Percentiles rank a stretch among this genome's conserved stretches.
Evolutionary conservation across 2,797 vertebrate species (phyloP).

Genomic region (Phylloscopus collybita): DNA sequence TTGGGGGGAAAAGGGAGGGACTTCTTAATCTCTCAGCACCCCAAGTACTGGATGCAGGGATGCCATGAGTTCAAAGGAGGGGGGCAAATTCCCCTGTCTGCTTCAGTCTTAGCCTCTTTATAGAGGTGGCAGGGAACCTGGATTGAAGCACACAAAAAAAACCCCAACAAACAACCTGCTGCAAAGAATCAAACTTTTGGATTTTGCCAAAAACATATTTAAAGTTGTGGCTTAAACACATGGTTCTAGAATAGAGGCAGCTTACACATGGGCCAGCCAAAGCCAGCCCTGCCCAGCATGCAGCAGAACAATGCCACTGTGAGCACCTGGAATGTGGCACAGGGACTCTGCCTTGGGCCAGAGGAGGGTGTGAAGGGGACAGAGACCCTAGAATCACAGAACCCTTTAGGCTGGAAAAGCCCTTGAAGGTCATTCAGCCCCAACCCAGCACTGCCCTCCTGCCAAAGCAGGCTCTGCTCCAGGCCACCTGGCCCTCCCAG

Average conservation of each 20-base stretch:
- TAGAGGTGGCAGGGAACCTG: neutral
- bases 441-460: neutral
- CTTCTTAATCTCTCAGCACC: neutral
- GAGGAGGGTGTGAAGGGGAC: rapidly evolving
- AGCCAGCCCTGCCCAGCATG: neutral
- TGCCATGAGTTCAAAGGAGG: neutral
- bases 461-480: neutral
- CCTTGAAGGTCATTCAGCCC: neutral
- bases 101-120: neutral
- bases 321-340: neutral
- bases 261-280: neutral
- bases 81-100: neutral
- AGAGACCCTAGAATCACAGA: neutral
- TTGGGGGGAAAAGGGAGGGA: neutral
- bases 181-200: neutral
- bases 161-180: neutral
- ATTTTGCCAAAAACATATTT: neutral
- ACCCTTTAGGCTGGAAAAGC: neutral
- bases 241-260: neutral
- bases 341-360: neutral
- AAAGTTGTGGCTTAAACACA: rapidly evolving
- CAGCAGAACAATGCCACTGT: rapidly evolving
- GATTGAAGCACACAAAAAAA: rapidly evolving
- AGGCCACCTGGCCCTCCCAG: neutral
- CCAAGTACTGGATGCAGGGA: neutral